Percentiles rank a stretch among this genome's conserved stretches.
Conservation (phyloP, 2,113 vertebrate genomes). For the Nestor notabilis region DNA sequence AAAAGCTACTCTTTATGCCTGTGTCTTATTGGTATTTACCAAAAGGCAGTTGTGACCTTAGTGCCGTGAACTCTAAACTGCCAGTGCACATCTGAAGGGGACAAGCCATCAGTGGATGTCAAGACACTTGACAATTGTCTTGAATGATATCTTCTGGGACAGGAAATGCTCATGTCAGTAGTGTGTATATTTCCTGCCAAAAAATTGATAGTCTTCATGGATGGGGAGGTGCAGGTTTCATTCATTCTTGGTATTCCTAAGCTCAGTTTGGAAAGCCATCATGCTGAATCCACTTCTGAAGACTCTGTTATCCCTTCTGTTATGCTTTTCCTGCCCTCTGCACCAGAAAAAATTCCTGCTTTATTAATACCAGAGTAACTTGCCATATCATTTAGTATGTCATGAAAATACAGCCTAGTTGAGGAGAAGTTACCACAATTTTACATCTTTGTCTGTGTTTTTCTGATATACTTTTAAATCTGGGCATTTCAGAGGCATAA, state of each 20-base stretch:
- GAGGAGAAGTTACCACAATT: neutral
- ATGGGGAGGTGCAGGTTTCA: neutral
- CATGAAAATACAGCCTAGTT: neutral
- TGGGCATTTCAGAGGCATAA: neutral
- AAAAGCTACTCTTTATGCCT: neutral
- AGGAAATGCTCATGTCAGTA: neutral
- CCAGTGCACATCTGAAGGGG: neutral
- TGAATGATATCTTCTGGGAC: neutral
- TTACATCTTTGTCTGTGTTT: neutral
- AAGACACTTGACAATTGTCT: neutral
- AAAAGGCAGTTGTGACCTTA: neutral
- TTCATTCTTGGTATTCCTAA: neutral
- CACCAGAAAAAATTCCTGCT: neutral
- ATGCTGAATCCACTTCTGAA: neutral
- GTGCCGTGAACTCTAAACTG: neutral
- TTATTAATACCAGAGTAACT: neutral
- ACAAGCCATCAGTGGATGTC: neutral
- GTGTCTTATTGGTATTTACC: neutral
- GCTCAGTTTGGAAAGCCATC: neutral
- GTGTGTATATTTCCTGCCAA: neutral
- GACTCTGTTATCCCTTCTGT: neutral
- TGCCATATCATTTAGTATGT: neutral
- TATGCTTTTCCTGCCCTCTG: neutral
- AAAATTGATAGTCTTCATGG: fast-evolving
- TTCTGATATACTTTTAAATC: neutral